These are phyloP conservation scores for Corella eumyota DNA, from an alignment of 23 tunicate species.

Conservation along the genomic window DNA sequence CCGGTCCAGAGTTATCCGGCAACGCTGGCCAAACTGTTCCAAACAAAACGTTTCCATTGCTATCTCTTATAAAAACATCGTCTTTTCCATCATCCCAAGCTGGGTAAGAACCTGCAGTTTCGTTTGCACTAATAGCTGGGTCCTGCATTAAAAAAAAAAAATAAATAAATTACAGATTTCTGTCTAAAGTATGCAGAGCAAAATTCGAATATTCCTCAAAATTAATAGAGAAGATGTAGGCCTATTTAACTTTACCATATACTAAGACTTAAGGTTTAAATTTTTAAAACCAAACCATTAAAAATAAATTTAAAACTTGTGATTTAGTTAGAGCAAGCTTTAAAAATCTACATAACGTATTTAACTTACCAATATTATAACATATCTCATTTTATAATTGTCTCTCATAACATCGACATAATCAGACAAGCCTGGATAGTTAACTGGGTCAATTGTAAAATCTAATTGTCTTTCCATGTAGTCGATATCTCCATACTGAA, in stretches of 20 bases:
- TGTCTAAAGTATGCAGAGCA: too few species aligned
- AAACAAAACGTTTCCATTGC: constrained; percentile 24
- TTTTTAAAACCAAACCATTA: too few species aligned
- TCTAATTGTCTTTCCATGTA: constrained; percentile 61
- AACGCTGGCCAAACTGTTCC: constrained; percentile 74
- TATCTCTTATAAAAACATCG: constrained; percentile 31
- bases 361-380: constrained; percentile 46
- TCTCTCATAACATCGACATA: constrained; percentile 39
- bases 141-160: constrained; percentile 41
- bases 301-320: too few species aligned
- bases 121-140: constrained; percentile 78
- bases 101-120: constrained; percentile 30
- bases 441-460: constrained; percentile 32
- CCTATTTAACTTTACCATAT: too few species aligned
- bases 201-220: too few species aligned
- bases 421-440: constrained; percentile 17
- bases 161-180: too few species aligned
- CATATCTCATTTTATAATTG: constrained; percentile 67
- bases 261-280: too few species aligned
- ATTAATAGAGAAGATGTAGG: too few species aligned
- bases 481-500: constrained; percentile 72
- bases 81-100: constrained; percentile 16
- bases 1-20: too few species aligned
- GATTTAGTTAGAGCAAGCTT: too few species aligned
- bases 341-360: too few species aligned